Evolutionary conservation across 2,113 vertebrate species (phyloP), one percentile per base, ranked within the genome.

Genomic region (Bostrychus sinensis): DNA sequence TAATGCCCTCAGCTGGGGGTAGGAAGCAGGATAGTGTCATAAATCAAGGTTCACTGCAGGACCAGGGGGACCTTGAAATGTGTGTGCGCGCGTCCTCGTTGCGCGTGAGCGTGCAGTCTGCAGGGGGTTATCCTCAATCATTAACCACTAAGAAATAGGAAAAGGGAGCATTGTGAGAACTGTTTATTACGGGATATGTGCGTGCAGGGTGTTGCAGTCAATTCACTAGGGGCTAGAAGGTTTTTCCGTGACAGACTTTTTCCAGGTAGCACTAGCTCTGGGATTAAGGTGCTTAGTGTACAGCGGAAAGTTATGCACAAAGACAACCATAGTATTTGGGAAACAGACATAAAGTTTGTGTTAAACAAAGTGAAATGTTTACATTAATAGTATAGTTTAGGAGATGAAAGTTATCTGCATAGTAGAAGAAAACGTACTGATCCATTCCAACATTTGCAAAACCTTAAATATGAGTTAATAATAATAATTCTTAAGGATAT

Each of bases 11-110:
- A 85, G 87, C 82, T 75, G 91, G 91, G 85, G 91, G 86, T 85
- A 84, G 83, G 83, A 89, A 91, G 81, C 68, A 56, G 59, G 77
- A 84, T 80, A 67, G 69, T 84, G 85, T 87, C 89, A 87, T 92
- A 93, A 92, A 92, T 91, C 89, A 91, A 82, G 78, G 84, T 85
- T 88, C 84, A 89, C 70, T 85, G 81, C 78, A 64, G 77, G 77
- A 81, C 63, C 78, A 38, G 26, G 38, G 66, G 65, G 80, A 70
- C 61, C 41, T 50, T 39, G 28, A 63, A 56, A 9, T 59, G 71
- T 72, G 66, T 62, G 34, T 23, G 60, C 12, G 56, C 23, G 19
- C 30, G 55, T 22, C 62, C 50, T 41, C 19, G 50, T 46, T 28
- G 70, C 7, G 8, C 7, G 70, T 71, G 57, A 71, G 26, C 30